Percentiles rank a stretch among this genome's conserved stretches.
phyloP scores from a whole-genome alignment of 2,888 invertebrate species.

The Mimachlamys varia region DNA sequence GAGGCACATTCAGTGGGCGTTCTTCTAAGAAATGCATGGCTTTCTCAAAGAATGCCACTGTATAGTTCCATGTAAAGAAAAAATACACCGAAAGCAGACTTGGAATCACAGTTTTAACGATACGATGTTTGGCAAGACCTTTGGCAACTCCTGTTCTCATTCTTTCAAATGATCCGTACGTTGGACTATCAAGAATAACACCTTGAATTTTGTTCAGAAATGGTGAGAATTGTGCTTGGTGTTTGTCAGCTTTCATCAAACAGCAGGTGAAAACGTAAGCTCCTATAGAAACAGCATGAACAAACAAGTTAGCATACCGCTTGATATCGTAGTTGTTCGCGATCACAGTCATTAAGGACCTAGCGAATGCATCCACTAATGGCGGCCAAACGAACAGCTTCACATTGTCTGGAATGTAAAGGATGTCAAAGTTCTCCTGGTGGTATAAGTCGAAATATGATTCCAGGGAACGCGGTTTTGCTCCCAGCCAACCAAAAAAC shows the following conservation, averaged over 20 bases:
- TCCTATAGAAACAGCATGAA: slow-evolving; percentile 72
- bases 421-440: slow-evolving; percentile 62
- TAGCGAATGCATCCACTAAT: slow-evolving; percentile 59
- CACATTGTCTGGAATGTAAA: slow-evolving; percentile 63
- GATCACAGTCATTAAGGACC: slow-evolving; percentile 56
- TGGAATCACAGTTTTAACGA: slow-evolving; percentile 57
- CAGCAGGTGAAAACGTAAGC: slow-evolving; percentile 69
- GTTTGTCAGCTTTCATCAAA: slow-evolving; percentile 53
- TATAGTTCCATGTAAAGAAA: slow-evolving; percentile 59
- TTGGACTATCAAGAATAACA: slow-evolving; percentile 72
- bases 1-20: slow-evolving; percentile 62
- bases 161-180: slow-evolving; percentile 65
- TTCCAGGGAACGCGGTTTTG: slow-evolving; percentile 57
- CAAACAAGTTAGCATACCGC: slow-evolving; percentile 56
- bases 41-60: slow-evolving; percentile 66
- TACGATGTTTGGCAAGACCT: slow-evolving; percentile 53
- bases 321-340: slow-evolving; percentile 38
- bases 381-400: slow-evolving; percentile 72
- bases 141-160: slow-evolving; percentile 66
- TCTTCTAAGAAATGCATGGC: slow-evolving; percentile 59
- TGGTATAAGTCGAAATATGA: slow-evolving; percentile 68
- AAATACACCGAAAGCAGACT: slow-evolving; percentile 62
- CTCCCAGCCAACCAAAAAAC: slow-evolving; percentile 69
- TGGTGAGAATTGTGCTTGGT: slow-evolving; percentile 49
- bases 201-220: slow-evolving; percentile 58